Base-by-base conservation (phyloP, 2,888 invertebrate genomes). In the Acronicta psi region DNA sequence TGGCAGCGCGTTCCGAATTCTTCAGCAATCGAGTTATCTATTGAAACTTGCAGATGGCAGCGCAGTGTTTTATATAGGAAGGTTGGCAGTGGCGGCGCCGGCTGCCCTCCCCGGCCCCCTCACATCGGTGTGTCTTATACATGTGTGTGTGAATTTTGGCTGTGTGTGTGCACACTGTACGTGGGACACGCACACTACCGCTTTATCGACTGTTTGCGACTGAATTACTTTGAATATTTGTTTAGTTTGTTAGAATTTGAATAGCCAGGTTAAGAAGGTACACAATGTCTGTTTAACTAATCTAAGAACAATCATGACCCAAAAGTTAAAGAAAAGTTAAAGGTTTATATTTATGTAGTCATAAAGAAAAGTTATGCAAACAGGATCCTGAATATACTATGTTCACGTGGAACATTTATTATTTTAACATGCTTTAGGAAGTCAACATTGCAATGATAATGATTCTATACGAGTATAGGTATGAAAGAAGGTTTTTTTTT, bases 1-100 rank as follows among this genome's bases (percentile, higher is more conserved):
- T 92, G 87, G 87, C 83, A 90, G 85, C 92, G 87, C 90, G 91
- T 82, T 88, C 88, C 84, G 87, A 85, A 84, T 89, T 87, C 82
- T 86, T 89, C 88, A 87, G 89, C 88, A 86, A 83, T 88, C 92
- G 88, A 92, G 93, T 94, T 94, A 90, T 90, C 90, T 90, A 93
- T 93, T 93, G 90, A 92, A 93, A 92, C 93, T 90, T 91, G 91
- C 90, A 94, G 94, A 94, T 92, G 94, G 93, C 94, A 89, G 92
- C 88, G 90, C 87, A 85, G 89, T 91, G 86, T 92, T 93, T 90
- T 94, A 94, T 94, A 91, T 85, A 90, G 87, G 80, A 87, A 85
- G 84, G 89, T 84, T 85, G 87, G 80, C 81, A 79, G 82, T 78
- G 80, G 80, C 81, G 83, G 73, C 83, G 82, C 78, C 83, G 77